Conservation (phyloP, 2,888 invertebrate genomes). For the Cataglyphis cursor region DNA sequence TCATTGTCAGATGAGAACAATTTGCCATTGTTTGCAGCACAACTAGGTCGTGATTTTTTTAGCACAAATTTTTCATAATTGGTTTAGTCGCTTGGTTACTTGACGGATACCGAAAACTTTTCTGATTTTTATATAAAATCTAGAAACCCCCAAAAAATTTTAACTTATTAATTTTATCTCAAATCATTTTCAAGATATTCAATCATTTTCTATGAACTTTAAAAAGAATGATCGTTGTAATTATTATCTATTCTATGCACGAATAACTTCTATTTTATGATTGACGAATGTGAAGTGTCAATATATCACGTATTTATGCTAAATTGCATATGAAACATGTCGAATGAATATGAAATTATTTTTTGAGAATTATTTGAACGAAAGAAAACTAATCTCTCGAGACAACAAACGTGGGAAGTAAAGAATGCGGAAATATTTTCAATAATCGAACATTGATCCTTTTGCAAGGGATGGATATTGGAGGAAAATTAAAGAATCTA, state of each 20-base stretch:
- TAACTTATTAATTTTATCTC: neutral
- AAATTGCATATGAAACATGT: neutral
- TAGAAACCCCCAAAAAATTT: neutral
- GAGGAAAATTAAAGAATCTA: conserved; percentile 3
- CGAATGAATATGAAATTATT: neutral
- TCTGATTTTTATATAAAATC: conserved; percentile 8
- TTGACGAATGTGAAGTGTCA: neutral
- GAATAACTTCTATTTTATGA: neutral
- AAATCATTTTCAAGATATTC: neutral
- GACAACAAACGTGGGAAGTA: neutral
- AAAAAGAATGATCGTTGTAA: neutral
- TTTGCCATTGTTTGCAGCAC: conserved; percentile 30
- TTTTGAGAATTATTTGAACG: neutral
- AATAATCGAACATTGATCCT: conserved; percentile 21
- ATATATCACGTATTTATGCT: neutral
- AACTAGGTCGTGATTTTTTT: conserved; percentile 38
- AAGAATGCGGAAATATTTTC: conserved; percentile 22
- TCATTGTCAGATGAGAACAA: conserved; percentile 20
- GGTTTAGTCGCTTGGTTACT: conserved; percentile 32
- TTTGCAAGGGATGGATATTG: conserved; percentile 13
- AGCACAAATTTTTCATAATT: conserved; percentile 28
- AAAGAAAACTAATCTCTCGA: conserved; percentile 14
- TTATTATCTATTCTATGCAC: neutral
- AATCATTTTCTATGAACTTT: neutral
- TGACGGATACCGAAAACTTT: conserved; percentile 18